Evolutionary conservation across 2,113 vertebrate genomes (phyloP).

Genomic region (Chionomys nivalis): DNA sequence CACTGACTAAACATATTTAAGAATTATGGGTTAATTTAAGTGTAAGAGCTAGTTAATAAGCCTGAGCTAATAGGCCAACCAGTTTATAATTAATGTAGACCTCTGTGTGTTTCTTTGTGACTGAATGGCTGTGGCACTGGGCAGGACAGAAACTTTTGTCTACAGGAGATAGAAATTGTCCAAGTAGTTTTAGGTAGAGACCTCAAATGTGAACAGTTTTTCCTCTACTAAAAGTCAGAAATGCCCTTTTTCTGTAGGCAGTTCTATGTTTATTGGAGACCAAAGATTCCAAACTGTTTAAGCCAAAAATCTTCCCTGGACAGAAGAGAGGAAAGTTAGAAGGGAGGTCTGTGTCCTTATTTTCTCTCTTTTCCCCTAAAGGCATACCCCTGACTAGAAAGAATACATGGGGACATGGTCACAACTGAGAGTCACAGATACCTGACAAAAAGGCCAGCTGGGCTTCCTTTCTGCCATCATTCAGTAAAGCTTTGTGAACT

Average conservation of each 20-base stretch:
- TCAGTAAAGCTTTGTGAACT: not conserved
- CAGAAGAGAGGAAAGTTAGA: not conserved
- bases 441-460: not conserved
- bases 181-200: not conserved
- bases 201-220: not conserved
- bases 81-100: no score
- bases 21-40: no score
- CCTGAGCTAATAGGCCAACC: no score
- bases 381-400: not conserved
- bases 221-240: not conserved
- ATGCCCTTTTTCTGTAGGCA: not conserved
- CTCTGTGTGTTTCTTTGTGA: no score
- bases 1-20: no score
- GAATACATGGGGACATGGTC: not conserved
- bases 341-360: not conserved
- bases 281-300: not conserved
- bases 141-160: no score
- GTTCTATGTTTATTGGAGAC: not conserved
- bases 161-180: no score
- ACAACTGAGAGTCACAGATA: not conserved
- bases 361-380: not conserved
- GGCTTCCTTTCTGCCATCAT: not conserved
- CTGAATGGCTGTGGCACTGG: no score
- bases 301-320: not conserved
- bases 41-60: no score